Base-by-base conservation (phyloP, 1,140 invertebrate species). In the Heterodera schachtii region DNA sequence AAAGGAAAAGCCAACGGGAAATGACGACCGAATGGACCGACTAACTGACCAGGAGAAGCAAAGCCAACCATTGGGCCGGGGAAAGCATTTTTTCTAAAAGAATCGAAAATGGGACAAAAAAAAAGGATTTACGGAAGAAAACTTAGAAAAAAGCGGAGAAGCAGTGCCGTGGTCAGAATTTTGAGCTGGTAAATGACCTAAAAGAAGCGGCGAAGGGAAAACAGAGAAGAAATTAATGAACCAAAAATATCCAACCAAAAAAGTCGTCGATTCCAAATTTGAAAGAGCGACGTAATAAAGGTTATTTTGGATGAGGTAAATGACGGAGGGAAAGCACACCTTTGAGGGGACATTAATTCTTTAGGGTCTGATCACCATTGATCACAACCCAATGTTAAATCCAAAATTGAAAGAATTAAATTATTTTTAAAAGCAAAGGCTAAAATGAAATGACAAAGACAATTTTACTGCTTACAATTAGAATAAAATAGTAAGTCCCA, bases 151-250 rank as follows among this genome's bases (percentile, higher is more conserved):
- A 88, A 69, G 41, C 82, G 77, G 52, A 90, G 81, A 70, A 90
- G 79, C 0, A 90, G 44, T 7, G 88, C 88, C n/a, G 88, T 89
- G 21, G 88, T 90, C 47, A 89, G 83, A 49, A 89, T 89, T 78
- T 89, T 89, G 79, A 89, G 83, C 78, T 89, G 88, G 79, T 89
- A 89, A 69, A 82, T 60, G 5, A 90, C 88, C 88, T 90, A 74
- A 60, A 86, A 81, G 81, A 1, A 31, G 31, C 31, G 83, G 49
- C 70, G 79, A 31, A 80, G 67, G 43, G 83, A 80, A 47, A 84
- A 16, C 11, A 21, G 83, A 13, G 5, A 19, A 13, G 16, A 64
- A 46, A 19, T 52, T 81, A n/a, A 70, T 70, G 46, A 43, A 8
- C 52, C 43, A 82, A 82, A 80, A 81, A 31, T 43, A 4, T 21